phyloP scores from a whole-genome alignment of 2,888 invertebrate species.

The Himalopsyche anomala region DNA sequence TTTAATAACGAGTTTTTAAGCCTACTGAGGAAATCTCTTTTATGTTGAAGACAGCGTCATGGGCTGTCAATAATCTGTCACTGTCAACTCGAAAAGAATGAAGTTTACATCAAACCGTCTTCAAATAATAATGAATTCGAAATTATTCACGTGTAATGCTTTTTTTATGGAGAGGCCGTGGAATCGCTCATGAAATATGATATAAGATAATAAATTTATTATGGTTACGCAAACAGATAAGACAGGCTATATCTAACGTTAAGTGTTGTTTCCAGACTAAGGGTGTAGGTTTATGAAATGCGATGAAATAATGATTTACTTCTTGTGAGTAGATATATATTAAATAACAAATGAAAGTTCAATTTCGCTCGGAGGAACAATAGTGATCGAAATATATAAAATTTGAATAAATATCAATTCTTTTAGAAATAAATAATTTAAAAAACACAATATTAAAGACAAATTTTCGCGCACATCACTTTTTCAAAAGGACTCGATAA shows the following conservation, averaged over 20 bases:
- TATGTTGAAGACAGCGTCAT: constrained; percentile 43
- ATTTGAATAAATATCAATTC: too few relatives aligned
- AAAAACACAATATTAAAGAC: too few relatives aligned
- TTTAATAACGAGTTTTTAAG: neutral
- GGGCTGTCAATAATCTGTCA: constrained; percentile 63
- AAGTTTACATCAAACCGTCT: constrained; percentile 59
- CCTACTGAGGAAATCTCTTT: constrained; percentile 1
- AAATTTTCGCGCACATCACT: too few relatives aligned
- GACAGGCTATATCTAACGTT: too few relatives aligned
- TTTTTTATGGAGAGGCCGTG: constrained; percentile 24
- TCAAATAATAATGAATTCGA: constrained; percentile 60
- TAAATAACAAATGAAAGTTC: too few relatives aligned
- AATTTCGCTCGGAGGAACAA: too few relatives aligned
- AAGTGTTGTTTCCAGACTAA: too few relatives aligned
- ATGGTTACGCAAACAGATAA: neutral
- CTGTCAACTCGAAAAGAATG: constrained; percentile 59
- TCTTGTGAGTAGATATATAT: too few relatives aligned
- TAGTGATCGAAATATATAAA: too few relatives aligned
- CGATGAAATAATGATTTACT: too few relatives aligned
- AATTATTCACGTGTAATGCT: constrained; percentile 60
- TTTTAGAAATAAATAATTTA: too few relatives aligned
- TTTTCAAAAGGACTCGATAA: neutral
- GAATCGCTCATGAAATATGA: neutral
- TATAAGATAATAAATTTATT: neutral
- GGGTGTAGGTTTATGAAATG: too few relatives aligned